phyloP scores from a whole-genome alignment of 2,888 invertebrate genomes.

The Nephrotoma flavescens region DNA sequence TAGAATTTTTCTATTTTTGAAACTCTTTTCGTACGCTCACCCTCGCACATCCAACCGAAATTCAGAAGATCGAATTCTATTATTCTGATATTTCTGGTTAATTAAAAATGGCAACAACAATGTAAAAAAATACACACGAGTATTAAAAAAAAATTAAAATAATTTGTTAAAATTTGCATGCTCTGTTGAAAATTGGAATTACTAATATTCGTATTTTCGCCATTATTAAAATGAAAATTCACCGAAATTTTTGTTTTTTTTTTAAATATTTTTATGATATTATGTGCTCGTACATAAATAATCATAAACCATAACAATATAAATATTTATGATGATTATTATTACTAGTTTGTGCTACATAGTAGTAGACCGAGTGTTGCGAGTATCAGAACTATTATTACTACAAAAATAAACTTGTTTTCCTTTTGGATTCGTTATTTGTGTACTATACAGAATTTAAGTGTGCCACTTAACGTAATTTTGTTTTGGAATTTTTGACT shows the following conservation, averaged over 20 bases:
- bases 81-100: not conserved
- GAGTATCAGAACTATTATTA: not conserved
- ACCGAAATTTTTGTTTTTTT: not conserved
- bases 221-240: not conserved
- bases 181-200: not conserved
- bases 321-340: not conserved
- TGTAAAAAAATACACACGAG: not conserved
- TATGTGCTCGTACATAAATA: not conserved
- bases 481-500: not conserved
- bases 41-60: not conserved
- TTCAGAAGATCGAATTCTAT: not conserved
- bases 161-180: not conserved
- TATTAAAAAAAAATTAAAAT: not conserved
- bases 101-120: not conserved
- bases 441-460: not conserved
- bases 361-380: not conserved
- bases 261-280: not conserved
- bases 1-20: not conserved
- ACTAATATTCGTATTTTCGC: not conserved
- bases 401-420: not conserved
- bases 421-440: not conserved
- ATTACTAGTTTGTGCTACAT: not conserved
- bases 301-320: not conserved
- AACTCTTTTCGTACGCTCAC: not conserved
- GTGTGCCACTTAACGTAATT: not conserved